Percentiles rank a stretch among this genome's conserved stretches.
Evolutionary conservation across 2,797 vertebrate genomes (phyloP).

Genomic region (Sebastiscus albofasciatus): DNA sequence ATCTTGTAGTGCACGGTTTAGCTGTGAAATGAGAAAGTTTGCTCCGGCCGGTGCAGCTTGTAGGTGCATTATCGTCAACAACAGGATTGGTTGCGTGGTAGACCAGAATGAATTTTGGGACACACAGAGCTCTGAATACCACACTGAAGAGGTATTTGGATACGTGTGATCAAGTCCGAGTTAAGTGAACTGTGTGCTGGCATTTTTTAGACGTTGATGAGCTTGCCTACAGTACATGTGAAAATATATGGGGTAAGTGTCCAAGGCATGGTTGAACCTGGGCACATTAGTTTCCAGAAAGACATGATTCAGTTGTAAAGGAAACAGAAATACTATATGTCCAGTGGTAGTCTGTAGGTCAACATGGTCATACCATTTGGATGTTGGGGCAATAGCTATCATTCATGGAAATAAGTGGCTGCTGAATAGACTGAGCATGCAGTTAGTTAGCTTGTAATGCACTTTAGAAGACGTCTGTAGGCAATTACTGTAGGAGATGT

Average conservation of each 20-base stretch:
- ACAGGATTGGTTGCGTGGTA: too few species aligned
- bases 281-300: neutral
- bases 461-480: slow-evolving; percentile 45
- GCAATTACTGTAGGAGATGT: slow-evolving; percentile 56
- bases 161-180: too few species aligned
- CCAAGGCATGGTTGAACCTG: neutral
- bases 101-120: too few species aligned
- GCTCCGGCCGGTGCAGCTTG: too few species aligned
- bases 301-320: neutral
- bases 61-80: too few species aligned
- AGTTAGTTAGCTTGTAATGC: neutral
- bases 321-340: neutral
- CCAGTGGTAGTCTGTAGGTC: neutral
- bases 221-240: too few species aligned
- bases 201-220: too few species aligned
- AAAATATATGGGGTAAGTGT: neutral
- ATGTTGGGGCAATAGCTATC: neutral
- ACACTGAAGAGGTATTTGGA: too few species aligned
- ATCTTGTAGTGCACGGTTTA: too few species aligned
- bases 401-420: neutral
- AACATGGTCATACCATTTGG: neutral
- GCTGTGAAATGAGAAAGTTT: too few species aligned
- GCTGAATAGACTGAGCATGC: neutral
- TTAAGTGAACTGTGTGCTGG: too few species aligned
- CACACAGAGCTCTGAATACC: too few species aligned